A percentile compares a stretch with the other conserved stretches of the same genome.
Conservation (phyloP, 1,140 invertebrate species). For the Lysiphlebus fabarum region DNA sequence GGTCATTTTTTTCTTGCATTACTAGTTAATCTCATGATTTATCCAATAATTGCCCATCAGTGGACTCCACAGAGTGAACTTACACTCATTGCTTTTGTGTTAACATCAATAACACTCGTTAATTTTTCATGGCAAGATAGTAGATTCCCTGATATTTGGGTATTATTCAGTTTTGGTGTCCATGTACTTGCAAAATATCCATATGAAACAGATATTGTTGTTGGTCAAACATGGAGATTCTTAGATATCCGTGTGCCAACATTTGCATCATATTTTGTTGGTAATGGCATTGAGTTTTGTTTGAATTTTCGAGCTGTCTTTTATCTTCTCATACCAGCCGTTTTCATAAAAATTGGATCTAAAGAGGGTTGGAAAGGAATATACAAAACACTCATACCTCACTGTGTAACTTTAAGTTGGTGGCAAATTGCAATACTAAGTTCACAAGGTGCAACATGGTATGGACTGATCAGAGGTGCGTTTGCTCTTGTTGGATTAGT, state of each 20-base stretch:
- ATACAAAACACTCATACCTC: conserved; percentile 74
- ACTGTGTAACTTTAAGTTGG: conserved; percentile 84
- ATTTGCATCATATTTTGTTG: conserved; percentile 74
- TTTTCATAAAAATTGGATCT: conserved; percentile 70
- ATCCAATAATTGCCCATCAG: conserved; percentile 71
- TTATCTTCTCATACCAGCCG: conserved; percentile 71
- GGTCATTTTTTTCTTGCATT: conserved; percentile 74
- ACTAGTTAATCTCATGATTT: conserved; percentile 70
- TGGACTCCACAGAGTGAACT: conserved; percentile 82
- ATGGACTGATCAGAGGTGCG: conserved; percentile 72
- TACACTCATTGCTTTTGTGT: conserved; percentile 67
- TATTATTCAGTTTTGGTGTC: conserved; percentile 73
- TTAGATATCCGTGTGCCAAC: conserved; percentile 75
- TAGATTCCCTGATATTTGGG: conserved; percentile 66
- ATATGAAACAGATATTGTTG: conserved; percentile 76
- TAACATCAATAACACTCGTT: conserved; percentile 72
- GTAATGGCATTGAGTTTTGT: conserved; percentile 82
- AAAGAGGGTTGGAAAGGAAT: conserved; percentile 73
- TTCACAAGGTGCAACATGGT: conserved; percentile 76
- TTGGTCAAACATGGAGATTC: conserved; percentile 74
- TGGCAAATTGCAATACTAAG: conserved; percentile 77
- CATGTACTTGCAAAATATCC: conserved; percentile 82
- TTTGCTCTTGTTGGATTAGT: conserved; percentile 74
- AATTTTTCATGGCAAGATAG: conserved; percentile 65
- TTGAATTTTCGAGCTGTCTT: conserved; percentile 75